Base-by-base conservation (phyloP, 2,113 vertebrate genomes). In the Percopsis transmontana region DNA sequence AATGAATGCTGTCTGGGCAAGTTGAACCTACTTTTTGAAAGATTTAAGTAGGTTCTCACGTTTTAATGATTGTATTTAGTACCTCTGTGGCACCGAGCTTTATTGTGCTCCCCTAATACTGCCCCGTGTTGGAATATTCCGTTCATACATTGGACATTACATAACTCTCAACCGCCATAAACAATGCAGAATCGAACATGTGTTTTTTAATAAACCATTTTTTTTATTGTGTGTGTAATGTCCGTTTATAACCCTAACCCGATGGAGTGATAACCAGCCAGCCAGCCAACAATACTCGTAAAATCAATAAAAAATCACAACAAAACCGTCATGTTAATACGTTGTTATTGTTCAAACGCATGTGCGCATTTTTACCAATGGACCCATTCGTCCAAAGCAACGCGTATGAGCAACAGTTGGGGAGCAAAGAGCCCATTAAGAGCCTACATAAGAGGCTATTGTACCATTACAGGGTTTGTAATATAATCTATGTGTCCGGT, bases 111-210 rank as follows among this genome's bases (percentile, higher is more conserved):
- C 40, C 67, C 59, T 3, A 5, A 5, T 0, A 20, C 1, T 44
- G 7, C 9, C 2, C 2, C 45, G 0, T 11, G 1, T 27, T 90
- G 72, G 72, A 2, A 41, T 1, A 57, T 16, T 79, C 80, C 74
- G 1, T 40, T 27, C 41, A 70, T 33, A 33, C 27, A 67, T 68
- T 9, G 73, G 23, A 45, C 78, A 60, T 90, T 90, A 87, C 88
- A 80, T 90, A 90, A 88, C 44, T 0, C n/a, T 0, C n/a, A 67
- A 81, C 64, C 51, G 84, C 67, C 68, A 79, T 77, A 85, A 85
- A 86, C 82, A 88, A 80, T 81, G 67, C 51, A n/a, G 40, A 2
- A 9, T 47, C n/a, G 15, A 47, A 47, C 45, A 33, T 47, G 45
- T 8, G n/a, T n/a, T n/a, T 38, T 61, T 74, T 8, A 41, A 24